A percentile compares a stretch with the other conserved stretches of the same genome.
These are phyloP conservation scores for Chloromyia formosa DNA, from an alignment of 2,888 invertebrate genomes.

Conservation along the genomic window DNA sequence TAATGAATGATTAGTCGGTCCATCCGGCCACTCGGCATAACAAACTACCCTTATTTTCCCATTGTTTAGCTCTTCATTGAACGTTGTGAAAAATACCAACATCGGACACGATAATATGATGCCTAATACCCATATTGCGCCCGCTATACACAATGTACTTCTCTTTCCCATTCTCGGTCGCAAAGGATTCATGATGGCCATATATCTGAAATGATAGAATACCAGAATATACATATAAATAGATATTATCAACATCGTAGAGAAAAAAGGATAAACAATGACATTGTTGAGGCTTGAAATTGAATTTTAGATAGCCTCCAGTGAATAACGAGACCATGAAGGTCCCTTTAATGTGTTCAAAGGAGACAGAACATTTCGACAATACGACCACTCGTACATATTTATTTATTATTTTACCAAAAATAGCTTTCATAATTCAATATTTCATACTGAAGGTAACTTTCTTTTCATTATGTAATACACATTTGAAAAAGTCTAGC, in stretches of 20 bases:
- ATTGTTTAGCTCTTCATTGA: constrained; percentile 67
- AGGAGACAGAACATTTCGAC: too few relatives aligned
- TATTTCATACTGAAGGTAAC: too few relatives aligned
- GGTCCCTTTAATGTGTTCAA: too few relatives aligned
- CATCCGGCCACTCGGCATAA: constrained; percentile 88
- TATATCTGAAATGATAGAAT: constrained; percentile 74
- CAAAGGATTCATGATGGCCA: constrained; percentile 94
- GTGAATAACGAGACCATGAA: too few relatives aligned
- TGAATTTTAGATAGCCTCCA: too few relatives aligned
- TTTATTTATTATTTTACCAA: too few relatives aligned
- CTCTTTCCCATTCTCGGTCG: constrained; percentile 87
- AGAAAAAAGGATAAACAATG: not conserved
- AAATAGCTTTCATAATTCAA: too few relatives aligned
- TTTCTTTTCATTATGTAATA: too few relatives aligned
- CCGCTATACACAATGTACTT: constrained; percentile 83
- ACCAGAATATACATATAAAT: not conserved
- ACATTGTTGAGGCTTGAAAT: not conserved
- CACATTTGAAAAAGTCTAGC: too few relatives aligned
- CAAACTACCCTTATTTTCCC: constrained; percentile 76
- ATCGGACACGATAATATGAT: constrained; percentile 84
- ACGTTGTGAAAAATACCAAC: constrained; percentile 83
- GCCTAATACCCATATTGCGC: constrained; percentile 84
- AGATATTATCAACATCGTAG: not conserved
- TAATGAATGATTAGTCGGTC: constrained; percentile 73
- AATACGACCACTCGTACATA: too few relatives aligned